Evolutionary conservation across 2,113 vertebrate genomes (phyloP).

Genomic region (Scortum barcoo): DNA sequence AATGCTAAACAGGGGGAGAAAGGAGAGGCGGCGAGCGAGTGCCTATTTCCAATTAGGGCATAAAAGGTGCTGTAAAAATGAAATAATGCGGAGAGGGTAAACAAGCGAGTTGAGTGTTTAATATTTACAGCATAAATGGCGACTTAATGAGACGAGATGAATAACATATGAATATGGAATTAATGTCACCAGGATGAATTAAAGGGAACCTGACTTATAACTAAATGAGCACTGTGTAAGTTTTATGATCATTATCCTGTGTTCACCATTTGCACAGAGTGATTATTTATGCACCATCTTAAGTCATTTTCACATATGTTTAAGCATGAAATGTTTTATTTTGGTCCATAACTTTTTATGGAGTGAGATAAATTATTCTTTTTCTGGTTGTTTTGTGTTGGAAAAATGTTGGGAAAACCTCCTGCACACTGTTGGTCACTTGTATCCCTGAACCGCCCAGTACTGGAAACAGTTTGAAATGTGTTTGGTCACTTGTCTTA

Average conservation of each 20-base stretch:
- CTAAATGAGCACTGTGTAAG: neutral
- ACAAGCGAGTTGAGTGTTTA: slow-evolving; percentile 35
- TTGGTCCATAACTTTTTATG: neutral
- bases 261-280: neutral
- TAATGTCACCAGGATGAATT: neutral
- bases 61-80: slow-evolving; percentile 61
- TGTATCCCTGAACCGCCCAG: neutral
- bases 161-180: slow-evolving; percentile 25
- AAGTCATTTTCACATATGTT: neutral
- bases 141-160: slow-evolving; percentile 37
- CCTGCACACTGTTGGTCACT: neutral
- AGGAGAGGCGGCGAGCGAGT: slow-evolving; percentile 26
- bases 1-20: slow-evolving; percentile 66
- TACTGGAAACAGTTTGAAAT: too few species aligned
- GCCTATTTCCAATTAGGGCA: slow-evolving; percentile 66
- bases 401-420: neutral
- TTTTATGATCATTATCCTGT: neutral
- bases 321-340: neutral
- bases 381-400: neutral
- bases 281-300: neutral
- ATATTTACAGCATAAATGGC: slow-evolving; percentile 36
- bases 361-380: neutral
- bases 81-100: slow-evolving; percentile 45
- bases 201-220: neutral
- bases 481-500: too few species aligned